Conservation (phyloP, 2,113 vertebrate species). For the Malaclemys terrapin region DNA sequence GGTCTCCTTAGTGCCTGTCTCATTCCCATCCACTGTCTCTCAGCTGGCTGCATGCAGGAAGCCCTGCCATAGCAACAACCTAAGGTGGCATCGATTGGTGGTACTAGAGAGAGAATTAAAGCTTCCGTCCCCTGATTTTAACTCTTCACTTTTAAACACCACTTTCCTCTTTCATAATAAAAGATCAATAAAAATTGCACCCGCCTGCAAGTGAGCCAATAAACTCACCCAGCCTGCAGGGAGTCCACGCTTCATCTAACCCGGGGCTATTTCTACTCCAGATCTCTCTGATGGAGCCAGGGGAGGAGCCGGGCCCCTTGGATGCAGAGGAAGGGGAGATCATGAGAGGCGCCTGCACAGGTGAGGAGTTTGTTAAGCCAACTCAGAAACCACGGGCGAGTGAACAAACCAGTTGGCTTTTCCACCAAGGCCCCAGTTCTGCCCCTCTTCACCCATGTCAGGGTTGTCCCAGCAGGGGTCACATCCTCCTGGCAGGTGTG, state of each 20-base stretch:
- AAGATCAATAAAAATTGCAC: neutral
- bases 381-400: neutral
- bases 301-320: neutral
- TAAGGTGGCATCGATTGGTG: neutral
- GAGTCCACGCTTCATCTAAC: neutral
- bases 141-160: neutral
- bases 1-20: neutral
- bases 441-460: fast-evolving
- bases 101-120: neutral
- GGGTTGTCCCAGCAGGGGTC: neutral
- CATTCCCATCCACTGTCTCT: neutral
- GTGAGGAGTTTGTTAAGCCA: neutral
- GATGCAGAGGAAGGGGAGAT: neutral
- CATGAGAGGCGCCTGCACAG: neutral
- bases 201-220: neutral
- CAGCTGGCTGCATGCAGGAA: neutral
- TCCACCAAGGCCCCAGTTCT: no score
- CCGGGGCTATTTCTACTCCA: neutral
- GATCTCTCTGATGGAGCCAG: neutral
- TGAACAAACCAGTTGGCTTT: neutral
- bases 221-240: fast-evolving
- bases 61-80: neutral
- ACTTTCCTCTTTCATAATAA: neutral
- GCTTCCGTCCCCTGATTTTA: neutral
- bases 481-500: neutral